Evolutionary conservation across 2,113 vertebrate genomes (phyloP), one percentile per base, ranked within the genome.

Genomic region (Grantiella picta): DNA sequence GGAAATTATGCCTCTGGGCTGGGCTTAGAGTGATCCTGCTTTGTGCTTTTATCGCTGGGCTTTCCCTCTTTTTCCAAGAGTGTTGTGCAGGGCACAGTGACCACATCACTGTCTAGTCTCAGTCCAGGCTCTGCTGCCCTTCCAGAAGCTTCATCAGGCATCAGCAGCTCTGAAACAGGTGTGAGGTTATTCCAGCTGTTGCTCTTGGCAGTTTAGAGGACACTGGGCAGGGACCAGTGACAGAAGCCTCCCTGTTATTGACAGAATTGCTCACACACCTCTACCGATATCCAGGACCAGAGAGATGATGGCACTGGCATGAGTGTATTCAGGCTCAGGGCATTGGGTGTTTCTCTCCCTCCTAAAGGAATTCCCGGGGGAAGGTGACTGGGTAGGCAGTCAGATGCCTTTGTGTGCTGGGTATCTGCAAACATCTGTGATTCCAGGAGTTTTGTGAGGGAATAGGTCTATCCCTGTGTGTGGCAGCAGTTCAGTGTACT

Each of bases 241-340:
- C 45, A 52, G 61, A 44, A 86, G 8, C 28, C 28, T 79, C 12
- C 0, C 0, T 21, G 10, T 12, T 19, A 77, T 27, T 66, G 57
- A 53, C 66, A 44, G 9, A 82, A n/a, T 42, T 56, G 20, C 54
- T 76, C 16, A 0, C 35, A 3, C 3, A 4, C 28, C 82, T 86
- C 35, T 49, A 1, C 0, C 0, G 63, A 60, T 90, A 64, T 35
- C 57, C 17, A 0, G 6, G 45, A 38, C 14, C 31, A 57, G 54
- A 35, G 44, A 9, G 10, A 4, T 42, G 73, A 22, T 36, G 27
- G 38, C 52, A 13, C 59, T 72, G 71, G 21, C 24, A 8, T 3
- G 60, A 54, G 60, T 15, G 36, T 61, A 40, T 27, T 63, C 35
- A 38, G 76, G 38, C 61, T 24, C 3, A 0, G 27, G 12, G 40